phyloP scores from a whole-genome alignment of 2,113 vertebrate species.

The Megaceryle torquata region DNA sequence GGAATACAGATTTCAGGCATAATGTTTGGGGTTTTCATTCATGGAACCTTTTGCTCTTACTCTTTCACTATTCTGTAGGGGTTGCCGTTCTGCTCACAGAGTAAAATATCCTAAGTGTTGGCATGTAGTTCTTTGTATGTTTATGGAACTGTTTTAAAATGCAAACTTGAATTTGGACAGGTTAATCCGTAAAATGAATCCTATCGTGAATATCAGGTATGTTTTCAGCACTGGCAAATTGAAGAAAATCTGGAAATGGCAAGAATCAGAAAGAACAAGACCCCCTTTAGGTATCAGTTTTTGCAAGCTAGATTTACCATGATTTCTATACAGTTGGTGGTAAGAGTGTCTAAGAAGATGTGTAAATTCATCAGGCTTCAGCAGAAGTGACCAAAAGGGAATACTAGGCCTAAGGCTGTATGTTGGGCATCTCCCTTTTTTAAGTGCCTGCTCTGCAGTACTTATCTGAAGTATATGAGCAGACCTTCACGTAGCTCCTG shows the following conservation, averaged over 20 bases:
- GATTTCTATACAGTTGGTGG: neutral
- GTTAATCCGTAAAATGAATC: neutral
- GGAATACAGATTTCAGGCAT: neutral
- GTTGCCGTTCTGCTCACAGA: neutral
- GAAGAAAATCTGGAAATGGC: neutral
- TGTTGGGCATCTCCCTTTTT: neutral
- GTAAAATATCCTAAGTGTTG: neutral
- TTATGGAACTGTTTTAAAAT: neutral
- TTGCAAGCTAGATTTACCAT: neutral
- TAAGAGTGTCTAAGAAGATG: neutral
- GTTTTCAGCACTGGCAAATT: neutral
- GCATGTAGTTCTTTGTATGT: neutral
- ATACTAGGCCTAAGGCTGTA: neutral
- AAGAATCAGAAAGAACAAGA: neutral
- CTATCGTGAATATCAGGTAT: neutral
- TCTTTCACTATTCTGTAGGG: neutral
- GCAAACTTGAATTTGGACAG: neutral
- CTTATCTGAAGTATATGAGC: neutral
- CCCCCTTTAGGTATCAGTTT: neutral
- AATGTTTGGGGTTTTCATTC: neutral
- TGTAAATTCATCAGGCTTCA: neutral
- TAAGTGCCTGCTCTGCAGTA: neutral
- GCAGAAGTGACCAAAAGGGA: neutral
- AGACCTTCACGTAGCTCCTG: neutral
- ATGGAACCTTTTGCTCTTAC: neutral